These are phyloP conservation scores for Eupithecia tripunctaria DNA, from an alignment of 2,888 invertebrate genomes.

Conservation along the genomic window DNA sequence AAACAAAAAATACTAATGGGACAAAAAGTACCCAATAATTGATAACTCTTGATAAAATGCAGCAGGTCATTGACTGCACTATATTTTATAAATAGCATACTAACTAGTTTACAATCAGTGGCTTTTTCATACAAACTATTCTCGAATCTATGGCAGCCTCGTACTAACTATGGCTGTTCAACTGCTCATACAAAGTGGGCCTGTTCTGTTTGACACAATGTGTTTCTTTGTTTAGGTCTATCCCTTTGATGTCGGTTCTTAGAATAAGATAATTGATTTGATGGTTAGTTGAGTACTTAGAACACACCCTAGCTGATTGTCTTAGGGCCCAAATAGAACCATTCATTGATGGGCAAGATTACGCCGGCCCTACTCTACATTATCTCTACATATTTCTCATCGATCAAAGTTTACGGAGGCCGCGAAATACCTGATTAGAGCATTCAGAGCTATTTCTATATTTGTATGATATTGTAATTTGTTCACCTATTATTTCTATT, in stretches of 20 bases:
- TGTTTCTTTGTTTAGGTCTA: conserved; percentile 37
- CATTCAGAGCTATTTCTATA: too few relatives aligned
- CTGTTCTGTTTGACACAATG: conserved; percentile 15
- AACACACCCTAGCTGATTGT: background rate
- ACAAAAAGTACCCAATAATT: background rate
- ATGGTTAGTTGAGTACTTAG: conserved; percentile 9
- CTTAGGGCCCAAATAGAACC: background rate
- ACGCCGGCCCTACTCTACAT: background rate
- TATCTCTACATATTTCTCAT: too few relatives aligned
- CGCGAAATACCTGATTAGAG: too few relatives aligned
- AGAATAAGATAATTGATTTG: conserved; percentile 43
- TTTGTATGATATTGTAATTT: too few relatives aligned
- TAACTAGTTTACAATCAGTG: conserved; percentile 23
- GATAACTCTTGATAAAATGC: conserved; percentile 26
- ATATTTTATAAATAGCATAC: conserved; percentile 38
- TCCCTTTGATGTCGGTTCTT: conserved; percentile 49
- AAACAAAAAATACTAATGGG: background rate
- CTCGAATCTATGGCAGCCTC: background rate
- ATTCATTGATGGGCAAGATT: background rate
- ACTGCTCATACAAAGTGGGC: conserved; percentile 16
- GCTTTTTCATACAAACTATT: conserved; percentile 5
- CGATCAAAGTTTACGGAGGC: too few relatives aligned
- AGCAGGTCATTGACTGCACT: conserved; percentile 45
- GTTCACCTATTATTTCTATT: too few relatives aligned
- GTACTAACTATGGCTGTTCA: conserved; percentile 23